Evolutionary conservation across 1,140 invertebrate genomes (phyloP), one percentile per base, ranked within the genome.

Genomic region (Muscidifurax raptorellus): DNA sequence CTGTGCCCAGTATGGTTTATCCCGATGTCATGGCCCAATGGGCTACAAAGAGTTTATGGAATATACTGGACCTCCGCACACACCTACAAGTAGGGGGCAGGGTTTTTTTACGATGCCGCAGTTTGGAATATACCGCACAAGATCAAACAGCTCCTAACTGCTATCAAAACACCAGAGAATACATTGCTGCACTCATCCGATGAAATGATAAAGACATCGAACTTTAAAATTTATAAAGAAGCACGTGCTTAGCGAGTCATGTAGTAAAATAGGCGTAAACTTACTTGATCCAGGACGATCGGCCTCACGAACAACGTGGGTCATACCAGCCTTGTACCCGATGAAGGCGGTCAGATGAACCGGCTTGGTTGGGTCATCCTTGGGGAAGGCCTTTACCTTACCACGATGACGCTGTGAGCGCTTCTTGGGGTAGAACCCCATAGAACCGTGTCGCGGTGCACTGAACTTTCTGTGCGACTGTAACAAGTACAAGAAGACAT

Each of bases 401-500:
- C 99, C 99, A 94, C 98, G 97, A 95, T 99, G 98, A 92, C 98
- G 96, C 86, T 95, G 95, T 84, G 97, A 97, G 88, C 99, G 95
- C 94, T 99, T 99, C 94, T 99, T 99, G 89, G 99, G 99, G 93
- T 99, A 97, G 95, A 99, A 99, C 88, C 98, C 99, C 97, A 99
- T 99, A 79, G 98, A 99, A 87, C 99, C 99, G 96, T 99, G 99
- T 87, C 99, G 96, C 87, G 99, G 99, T 15, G 99, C 99, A 91
- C 98, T 99, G 94, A 99, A 99, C 93, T 99, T 99, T 91, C 99
- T 96, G 95, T 99, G 99, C 94, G 98, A 99, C 99, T 99, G 93
- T 88, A 96, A 84, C 44, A 79, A 4, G 28, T 25, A 72, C 69
- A 52, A 77, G 0, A 9, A 18, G 25, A n/a, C 72, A 36, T 27